Base-by-base conservation (phyloP, 2,888 invertebrate genomes). In the Platerodrilus igneus region DNA sequence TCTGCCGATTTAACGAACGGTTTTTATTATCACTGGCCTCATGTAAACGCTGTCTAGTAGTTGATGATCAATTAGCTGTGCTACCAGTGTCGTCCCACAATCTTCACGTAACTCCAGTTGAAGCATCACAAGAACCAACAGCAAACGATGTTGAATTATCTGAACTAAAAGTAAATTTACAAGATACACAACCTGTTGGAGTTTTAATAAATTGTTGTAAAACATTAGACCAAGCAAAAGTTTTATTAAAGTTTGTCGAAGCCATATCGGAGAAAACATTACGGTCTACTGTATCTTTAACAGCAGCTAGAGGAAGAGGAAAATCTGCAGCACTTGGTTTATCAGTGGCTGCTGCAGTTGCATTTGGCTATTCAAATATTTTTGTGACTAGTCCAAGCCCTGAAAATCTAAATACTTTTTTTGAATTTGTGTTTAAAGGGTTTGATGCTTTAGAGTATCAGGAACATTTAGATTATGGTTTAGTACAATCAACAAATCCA, bases 361-460 rank as follows among this genome's bases (percentile, higher is more conserved):
- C 88, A 0, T 84, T 87, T 56, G 82, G 85, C 14, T 76, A 76
- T 59, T 88, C 92, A 21, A 95, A 94, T 64, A 87, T 96, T 45
- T 97, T 94, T 70, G 94, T 99, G 20, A 96, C 99, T 0, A 93
- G 95, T 35, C 99, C 99, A 0, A 90, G 91, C 63, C 97, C 99
- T 0, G 99, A 99, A 69, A 99, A 99, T 72, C 77, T 99, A 62
- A 91, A 89, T 44, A 99, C 99, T 0, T 74, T 99, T 6, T 99
- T 99, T 68, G 92, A 97, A 65, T 99, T 99, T 67, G 77, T 96
- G 2, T 80, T 96, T 37, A 95, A 95, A 74, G 94, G 94, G 0
- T 85, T 96, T 57, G 94, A 97, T 67, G 89, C 87, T 0, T 72
- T 99, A 29, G 83, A 90, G 41, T 97, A 95, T 67, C 85, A 95